Evolutionary conservation across 1,140 invertebrate species (phyloP).

Genomic region (Rhyacophila brunnea): DNA sequence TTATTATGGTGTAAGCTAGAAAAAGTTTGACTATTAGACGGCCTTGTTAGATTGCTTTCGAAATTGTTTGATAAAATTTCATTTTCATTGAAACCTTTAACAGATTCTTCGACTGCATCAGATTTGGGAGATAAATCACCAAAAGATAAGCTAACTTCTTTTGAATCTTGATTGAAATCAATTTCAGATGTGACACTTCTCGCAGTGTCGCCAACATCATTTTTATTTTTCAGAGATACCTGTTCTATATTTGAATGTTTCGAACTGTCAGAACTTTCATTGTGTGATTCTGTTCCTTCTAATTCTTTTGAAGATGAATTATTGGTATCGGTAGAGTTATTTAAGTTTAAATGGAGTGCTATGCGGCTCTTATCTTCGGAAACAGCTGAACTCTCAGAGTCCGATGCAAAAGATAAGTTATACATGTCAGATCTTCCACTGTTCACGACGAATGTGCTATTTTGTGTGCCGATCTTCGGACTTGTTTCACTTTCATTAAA

Average conservation of each 20-base stretch:
- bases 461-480: constrained; percentile 6
- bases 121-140: neutral
- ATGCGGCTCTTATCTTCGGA: constrained; percentile 18
- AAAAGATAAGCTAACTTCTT: neutral
- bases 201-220: constrained; percentile 6
- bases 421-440: constrained; percentile 28
- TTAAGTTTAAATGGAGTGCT: constrained; percentile 12
- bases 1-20: no score
- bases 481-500: constrained; percentile 21
- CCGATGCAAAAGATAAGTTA: constrained; percentile 27
- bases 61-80: no score
- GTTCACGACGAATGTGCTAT: constrained; percentile 22
- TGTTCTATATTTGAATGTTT: constrained; percentile 13
- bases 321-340: constrained; percentile 18
- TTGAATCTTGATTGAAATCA: neutral
- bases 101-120: neutral
- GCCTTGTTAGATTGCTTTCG: no score
- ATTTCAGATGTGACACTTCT: constrained; percentile 11
- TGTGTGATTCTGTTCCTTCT: neutral
- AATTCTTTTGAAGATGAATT: constrained; percentile 14
- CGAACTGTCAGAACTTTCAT: constrained; percentile 3
- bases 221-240: neutral
- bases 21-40: no score
- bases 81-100: neutral
- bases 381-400: constrained; percentile 16